phyloP scores from a whole-genome alignment of 2,888 invertebrate genomes.

The Disparrhopalites patrizii region DNA sequence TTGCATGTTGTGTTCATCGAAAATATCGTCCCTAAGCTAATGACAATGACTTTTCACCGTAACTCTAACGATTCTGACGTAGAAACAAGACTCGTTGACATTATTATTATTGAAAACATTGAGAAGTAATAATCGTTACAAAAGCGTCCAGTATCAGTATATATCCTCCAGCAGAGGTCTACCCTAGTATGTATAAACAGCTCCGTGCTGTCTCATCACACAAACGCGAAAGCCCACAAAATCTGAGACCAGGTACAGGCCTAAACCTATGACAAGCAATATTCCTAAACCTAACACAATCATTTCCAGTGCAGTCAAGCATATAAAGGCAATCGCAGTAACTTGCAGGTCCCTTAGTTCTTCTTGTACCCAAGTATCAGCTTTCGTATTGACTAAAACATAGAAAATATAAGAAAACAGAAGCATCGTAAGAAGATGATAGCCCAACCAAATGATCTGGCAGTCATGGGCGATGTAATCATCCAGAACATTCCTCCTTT shows the following conservation, averaged over 20 bases:
- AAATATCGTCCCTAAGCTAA: too few species aligned
- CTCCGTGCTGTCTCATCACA: neutral
- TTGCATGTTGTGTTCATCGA: too few species aligned
- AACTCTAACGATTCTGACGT: too few species aligned
- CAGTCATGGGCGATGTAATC: neutral
- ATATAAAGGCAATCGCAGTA: neutral
- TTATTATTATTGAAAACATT: too few species aligned
- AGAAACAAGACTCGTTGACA: too few species aligned
- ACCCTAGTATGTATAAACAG: too few species aligned
- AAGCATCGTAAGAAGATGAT: neutral
- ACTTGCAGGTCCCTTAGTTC: neutral
- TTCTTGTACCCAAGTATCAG: neutral
- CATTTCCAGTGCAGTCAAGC: neutral
- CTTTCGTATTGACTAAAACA: neutral
- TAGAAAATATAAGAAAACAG: neutral
- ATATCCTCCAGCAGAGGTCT: too few species aligned
- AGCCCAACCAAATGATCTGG: constrained; percentile 6
- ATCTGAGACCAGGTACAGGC: neutral
- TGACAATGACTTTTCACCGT: too few species aligned
- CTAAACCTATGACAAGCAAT: neutral
- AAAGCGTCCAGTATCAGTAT: too few species aligned
- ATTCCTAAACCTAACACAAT: neutral
- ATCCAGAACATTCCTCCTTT: neutral
- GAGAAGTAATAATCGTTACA: too few species aligned
- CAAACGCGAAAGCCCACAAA: too few species aligned